Conservation (phyloP, 2,113 vertebrate species). For the Daubentonia madagascariensis region DNA sequence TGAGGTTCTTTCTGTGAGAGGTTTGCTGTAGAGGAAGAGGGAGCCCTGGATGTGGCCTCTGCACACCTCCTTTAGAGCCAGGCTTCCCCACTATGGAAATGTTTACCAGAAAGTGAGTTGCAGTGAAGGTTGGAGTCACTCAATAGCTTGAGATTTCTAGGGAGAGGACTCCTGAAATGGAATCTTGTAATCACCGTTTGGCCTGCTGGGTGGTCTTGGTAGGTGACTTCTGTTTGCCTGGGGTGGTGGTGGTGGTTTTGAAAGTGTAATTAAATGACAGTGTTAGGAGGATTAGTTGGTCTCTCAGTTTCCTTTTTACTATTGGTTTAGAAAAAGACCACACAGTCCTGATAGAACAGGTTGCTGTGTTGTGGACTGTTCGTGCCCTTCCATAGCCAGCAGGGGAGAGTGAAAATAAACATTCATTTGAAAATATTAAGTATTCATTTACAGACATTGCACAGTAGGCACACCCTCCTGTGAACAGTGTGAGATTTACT, state of each 20-base stretch:
- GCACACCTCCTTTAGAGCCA: neutral
- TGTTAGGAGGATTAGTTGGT: neutral
- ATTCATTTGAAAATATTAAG: constrained; percentile 56
- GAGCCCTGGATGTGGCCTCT: neutral
- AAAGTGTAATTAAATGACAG: constrained; percentile 20
- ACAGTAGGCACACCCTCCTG: neutral
- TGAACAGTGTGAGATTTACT: neutral
- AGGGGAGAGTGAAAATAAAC: constrained; percentile 20
- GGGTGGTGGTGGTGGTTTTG: neutral
- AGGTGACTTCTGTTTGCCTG: constrained; percentile 1
- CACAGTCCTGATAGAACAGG: neutral
- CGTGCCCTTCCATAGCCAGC: neutral
- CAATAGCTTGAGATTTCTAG: neutral
- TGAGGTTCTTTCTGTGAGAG: neutral
- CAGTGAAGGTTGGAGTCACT: neutral
- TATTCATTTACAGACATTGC: constrained; percentile 35
- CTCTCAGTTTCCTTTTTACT: constrained; percentile 26
- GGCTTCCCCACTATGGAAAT: neutral
- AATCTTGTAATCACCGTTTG: neutral
- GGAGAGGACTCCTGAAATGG: neutral
- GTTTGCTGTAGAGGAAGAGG: neutral
- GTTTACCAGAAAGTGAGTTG: neutral
- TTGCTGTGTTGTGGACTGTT: neutral
- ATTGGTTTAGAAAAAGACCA: neutral
- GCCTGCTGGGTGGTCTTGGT: neutral